Evolutionary conservation across 2,797 vertebrate genomes (phyloP).

Genomic region (Sphenopsis melanotis): DNA sequence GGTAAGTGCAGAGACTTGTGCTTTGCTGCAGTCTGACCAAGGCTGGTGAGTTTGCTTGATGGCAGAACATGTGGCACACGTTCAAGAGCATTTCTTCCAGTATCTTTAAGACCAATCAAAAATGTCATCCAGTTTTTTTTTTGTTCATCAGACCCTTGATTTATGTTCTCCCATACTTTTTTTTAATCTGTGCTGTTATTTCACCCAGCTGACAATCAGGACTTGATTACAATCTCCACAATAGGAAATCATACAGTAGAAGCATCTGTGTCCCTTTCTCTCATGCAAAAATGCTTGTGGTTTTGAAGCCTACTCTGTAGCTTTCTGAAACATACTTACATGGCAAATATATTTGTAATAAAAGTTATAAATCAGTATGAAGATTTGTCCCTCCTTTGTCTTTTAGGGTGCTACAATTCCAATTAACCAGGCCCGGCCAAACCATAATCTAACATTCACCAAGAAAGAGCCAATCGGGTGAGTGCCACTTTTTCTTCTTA

Average conservation of each 20-base stretch:
- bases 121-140: neutral
- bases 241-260: neutral
- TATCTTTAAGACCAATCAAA: neutral
- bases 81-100: neutral
- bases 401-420: conserved; percentile 93
- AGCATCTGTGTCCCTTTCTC: neutral
- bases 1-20: neutral
- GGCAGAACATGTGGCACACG: neutral
- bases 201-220: neutral
- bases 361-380: neutral
- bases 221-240: neutral
- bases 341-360: neutral
- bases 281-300: neutral
- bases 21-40: neutral
- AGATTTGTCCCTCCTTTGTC: neutral
- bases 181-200: neutral
- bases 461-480: conserved; percentile 95
- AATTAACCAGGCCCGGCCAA: conserved; percentile 95
- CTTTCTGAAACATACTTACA: neutral
- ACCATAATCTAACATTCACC: conserved; percentile 93
- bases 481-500: conserved; percentile 13
- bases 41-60: neutral
- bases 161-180: neutral
- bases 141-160: neutral
- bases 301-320: neutral